Conservation (phyloP, 2,113 vertebrate genomes). For the Bubo blakistoni region DNA sequence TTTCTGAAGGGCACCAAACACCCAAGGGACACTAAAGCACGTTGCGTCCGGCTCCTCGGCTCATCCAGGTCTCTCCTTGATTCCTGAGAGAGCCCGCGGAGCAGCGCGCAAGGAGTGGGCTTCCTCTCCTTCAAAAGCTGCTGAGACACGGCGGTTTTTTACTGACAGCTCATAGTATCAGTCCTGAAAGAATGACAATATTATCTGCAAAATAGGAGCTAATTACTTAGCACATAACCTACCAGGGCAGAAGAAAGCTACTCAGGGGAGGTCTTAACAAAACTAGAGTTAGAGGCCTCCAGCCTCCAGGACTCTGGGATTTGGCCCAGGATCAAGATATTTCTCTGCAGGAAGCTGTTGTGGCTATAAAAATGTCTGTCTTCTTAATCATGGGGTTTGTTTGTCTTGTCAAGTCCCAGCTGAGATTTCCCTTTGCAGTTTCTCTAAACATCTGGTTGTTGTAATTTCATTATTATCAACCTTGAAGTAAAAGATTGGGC, state of each 20-base stretch:
- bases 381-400: neutral
- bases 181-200: neutral
- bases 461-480: neutral
- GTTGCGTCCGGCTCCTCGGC: neutral
- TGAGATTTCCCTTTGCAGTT: neutral
- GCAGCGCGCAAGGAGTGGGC: neutral
- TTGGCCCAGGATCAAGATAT: neutral
- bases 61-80: too few species aligned
- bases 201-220: neutral
- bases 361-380: neutral
- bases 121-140: neutral
- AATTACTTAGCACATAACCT: neutral
- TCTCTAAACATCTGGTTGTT: neutral
- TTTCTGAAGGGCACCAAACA: neutral
- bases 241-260: neutral
- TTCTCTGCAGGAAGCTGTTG: conserved; percentile 29
- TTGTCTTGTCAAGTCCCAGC: neutral
- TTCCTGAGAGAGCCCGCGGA: neutral
- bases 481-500: neutral
- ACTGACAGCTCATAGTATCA: neutral
- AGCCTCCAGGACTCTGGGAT: neutral
- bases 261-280: neutral
- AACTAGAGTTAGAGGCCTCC: neutral
- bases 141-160: neutral
- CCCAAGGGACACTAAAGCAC: neutral